Evolutionary conservation across 2,113 vertebrate genomes (phyloP).

Genomic region (Geococcyx californianus): DNA sequence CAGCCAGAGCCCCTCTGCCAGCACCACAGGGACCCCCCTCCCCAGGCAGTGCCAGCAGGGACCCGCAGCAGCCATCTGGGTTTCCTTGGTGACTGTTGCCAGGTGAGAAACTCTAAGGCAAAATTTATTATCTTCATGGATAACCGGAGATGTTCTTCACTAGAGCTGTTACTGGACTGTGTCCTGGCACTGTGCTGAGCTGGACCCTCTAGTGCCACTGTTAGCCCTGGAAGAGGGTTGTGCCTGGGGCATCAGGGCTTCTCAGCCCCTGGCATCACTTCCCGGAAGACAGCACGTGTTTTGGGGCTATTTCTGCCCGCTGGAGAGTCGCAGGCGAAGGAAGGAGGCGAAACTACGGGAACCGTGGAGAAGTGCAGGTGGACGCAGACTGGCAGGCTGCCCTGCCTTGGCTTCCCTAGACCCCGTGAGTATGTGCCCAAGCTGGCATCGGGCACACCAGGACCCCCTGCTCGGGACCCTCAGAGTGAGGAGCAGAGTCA

Average conservation of each 20-base stretch:
- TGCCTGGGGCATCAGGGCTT: accelerated
- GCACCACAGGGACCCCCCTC: background rate
- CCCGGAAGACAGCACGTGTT: background rate
- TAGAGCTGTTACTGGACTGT: background rate
- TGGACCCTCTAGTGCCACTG: background rate
- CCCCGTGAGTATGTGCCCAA: background rate
- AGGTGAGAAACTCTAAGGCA: slow-evolving; percentile 46
- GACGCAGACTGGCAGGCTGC: background rate
- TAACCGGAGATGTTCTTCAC: background rate
- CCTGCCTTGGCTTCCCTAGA: background rate
- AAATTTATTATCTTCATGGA: slow-evolving; percentile 22
- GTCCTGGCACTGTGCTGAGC: accelerated
- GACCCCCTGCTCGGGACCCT: background rate
- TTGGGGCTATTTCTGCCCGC: background rate
- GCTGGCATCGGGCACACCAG: accelerated
- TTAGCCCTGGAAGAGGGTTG: background rate
- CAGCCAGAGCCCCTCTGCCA: background rate
- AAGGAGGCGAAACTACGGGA: background rate
- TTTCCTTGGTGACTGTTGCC: slow-evolving; percentile 70
- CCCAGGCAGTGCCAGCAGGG: background rate
- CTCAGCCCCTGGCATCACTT: background rate
- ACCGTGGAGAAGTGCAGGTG: background rate
- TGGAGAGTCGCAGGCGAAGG: background rate
- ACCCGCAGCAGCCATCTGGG: background rate
- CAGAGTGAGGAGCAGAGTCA: background rate